Evolutionary conservation across 2,113 vertebrate species (phyloP), one percentile per base, ranked within the genome.

Genomic region (Nycticebus coucang): DNA sequence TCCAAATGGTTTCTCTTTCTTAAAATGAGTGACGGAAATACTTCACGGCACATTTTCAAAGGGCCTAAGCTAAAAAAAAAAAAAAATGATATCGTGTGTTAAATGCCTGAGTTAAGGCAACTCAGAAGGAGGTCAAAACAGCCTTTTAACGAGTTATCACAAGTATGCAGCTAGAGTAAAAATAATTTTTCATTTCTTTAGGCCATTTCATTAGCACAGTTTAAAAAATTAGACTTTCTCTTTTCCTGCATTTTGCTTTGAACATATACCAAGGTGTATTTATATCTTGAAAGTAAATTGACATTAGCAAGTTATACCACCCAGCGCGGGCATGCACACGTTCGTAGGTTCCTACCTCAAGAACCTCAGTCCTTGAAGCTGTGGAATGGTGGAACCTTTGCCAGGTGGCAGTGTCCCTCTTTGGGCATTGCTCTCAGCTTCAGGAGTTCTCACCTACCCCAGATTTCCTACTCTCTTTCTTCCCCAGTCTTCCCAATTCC

Each of bases 21-120:
- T 89, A 22, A 94, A 68, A 89, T 91, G 91, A 87, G 50, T 87
- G 78, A 78, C 74, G 66, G 89, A 95, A 96, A 90, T 81, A 84
- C 57, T 97, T 93, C 60, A 22, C 12, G 8, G 66, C 15, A 22
- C 59, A 24, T 91, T 97, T 94, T 79, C 68, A 79, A 87, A 93
- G 75, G 53, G 24, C 69, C 85, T 66, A 66, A 81, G 69, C 26
- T 71, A 37, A 79, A 91, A 89, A 28, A 86, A 41, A 41, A 41
- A 59, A 62, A 62, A 28, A 62, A 37, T 8, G 55, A 45, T 66
- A 7, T 4, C 12, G 10, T 85, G 10, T 85, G 30, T 35, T 91
- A 68, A 80, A 35, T 78, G 35, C 33, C 41, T 17, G n/a, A 72
- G 50, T 89, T 87, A 66, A 89, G 74, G 68, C 50, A 75, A 12